Evolutionary conservation across 2,888 invertebrate species (phyloP).

Genomic region (Tortricodes alternella): DNA sequence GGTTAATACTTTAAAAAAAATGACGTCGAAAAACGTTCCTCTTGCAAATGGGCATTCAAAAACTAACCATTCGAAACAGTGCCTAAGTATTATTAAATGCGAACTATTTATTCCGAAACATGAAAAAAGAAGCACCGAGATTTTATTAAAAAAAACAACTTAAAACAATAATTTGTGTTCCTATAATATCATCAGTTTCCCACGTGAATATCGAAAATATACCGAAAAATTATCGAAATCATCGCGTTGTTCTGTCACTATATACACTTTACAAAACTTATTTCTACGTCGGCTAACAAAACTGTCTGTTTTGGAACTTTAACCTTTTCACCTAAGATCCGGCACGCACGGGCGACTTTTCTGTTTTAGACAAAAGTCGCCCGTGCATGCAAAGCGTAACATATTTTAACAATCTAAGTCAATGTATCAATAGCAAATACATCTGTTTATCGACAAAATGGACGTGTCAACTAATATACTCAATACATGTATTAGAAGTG

Average conservation of each 20-base stretch:
- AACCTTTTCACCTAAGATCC: background rate
- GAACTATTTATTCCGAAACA: background rate
- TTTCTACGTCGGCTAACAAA: background rate
- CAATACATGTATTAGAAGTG: too few species aligned
- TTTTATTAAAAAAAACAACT: constrained; percentile 4
- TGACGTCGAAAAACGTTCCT: too few species aligned
- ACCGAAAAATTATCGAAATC: background rate
- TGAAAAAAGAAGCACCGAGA: background rate
- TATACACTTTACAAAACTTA: background rate
- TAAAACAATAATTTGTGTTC: background rate
- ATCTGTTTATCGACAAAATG: too few species aligned
- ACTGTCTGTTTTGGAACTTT: background rate
- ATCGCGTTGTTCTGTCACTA: background rate
- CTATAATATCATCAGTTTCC: background rate
- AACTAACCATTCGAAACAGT: too few species aligned
- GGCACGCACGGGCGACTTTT: background rate
- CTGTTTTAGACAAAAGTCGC: background rate
- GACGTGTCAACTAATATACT: too few species aligned
- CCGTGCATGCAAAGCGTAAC: background rate
- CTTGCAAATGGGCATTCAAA: too few species aligned
- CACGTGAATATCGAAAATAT: background rate
- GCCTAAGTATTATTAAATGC: too few species aligned
- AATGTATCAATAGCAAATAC: background rate
- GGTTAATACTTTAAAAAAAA: too few species aligned
- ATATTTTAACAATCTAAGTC: background rate